phyloP scores from a whole-genome alignment of 2,113 vertebrate species.

The Rafetus swinhoei region DNA sequence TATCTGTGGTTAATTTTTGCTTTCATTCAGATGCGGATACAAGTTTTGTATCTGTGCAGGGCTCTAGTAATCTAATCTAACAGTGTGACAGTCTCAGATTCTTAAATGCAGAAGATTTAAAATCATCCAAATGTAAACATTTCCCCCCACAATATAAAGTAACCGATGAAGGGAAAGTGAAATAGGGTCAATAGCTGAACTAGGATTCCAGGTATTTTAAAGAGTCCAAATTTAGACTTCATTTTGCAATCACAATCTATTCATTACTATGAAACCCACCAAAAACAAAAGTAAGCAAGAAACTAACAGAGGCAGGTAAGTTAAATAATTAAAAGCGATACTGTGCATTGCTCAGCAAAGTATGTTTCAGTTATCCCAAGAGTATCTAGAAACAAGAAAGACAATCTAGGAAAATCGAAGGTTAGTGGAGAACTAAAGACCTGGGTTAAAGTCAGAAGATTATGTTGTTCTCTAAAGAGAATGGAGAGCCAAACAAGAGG shows the following conservation, averaged over 20 bases:
- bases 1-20: no score
- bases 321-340: background rate
- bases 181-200: background rate
- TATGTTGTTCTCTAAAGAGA: background rate
- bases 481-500: background rate
- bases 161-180: background rate
- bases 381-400: background rate
- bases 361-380: background rate
- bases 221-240: background rate
- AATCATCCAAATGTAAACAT: background rate
- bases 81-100: background rate
- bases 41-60: no score
- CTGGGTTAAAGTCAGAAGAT: background rate
- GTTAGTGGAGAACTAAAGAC: background rate
- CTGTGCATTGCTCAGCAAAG: background rate
- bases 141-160: background rate
- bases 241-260: background rate
- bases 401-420: background rate
- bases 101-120: background rate
- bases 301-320: background rate
- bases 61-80: background rate
- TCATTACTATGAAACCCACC: background rate
- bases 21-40: no score
- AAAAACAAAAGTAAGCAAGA: background rate
- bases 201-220: background rate